Percentiles rank a stretch among this genome's conserved stretches.
Conservation (phyloP, 2,113 vertebrate genomes). For the Rhea americana region DNA sequence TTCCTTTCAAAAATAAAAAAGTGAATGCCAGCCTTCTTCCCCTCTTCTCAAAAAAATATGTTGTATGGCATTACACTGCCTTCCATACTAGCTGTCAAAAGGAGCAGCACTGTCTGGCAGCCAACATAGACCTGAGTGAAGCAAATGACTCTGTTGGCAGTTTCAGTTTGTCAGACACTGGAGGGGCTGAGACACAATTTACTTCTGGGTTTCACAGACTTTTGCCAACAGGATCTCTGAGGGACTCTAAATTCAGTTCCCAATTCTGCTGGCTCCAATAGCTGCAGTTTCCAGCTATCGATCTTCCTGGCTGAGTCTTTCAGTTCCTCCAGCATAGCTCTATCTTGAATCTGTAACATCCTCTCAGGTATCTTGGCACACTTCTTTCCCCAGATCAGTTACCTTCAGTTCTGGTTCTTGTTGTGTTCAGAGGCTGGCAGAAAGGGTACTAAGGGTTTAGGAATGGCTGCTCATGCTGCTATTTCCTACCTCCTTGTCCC, state of each 20-base stretch:
- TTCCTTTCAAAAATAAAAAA: neutral
- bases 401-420: neutral
- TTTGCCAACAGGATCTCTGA: neutral
- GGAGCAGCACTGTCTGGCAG: neutral
- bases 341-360: neutral
- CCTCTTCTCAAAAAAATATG: neutral
- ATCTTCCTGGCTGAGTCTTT: neutral
- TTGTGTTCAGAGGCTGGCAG: neutral
- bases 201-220: neutral
- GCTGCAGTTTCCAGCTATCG: neutral
- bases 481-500: neutral
- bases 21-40: neutral
- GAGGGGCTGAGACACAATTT: neutral
- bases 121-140: neutral
- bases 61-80: rapidly evolving
- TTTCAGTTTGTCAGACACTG: rapidly evolving
- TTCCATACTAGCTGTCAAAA: neutral
- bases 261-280: neutral
- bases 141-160: rapidly evolving
- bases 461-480: neutral
- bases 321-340: neutral
- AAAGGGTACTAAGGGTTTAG: neutral
- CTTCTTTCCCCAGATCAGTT: neutral
- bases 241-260: neutral
- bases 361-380: neutral